These are phyloP conservation scores for Scelioninae gen. 1 DNA, from an alignment of 2,888 invertebrate genomes.

Conservation along the genomic window DNA sequence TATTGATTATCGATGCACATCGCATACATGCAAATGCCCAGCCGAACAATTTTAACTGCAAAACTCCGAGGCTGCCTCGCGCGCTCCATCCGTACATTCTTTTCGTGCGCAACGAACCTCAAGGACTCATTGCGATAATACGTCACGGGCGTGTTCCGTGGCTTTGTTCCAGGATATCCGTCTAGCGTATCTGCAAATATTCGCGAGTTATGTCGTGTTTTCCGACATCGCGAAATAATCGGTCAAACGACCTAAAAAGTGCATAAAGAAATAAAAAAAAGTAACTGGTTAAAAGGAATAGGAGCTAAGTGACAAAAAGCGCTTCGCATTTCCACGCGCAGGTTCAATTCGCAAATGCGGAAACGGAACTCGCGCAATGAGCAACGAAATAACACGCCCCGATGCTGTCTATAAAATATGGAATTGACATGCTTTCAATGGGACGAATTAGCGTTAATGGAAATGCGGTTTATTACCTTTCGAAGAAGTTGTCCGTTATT, in stretches of 20 bases:
- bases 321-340: constrained; percentile 6
- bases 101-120: constrained; percentile 64
- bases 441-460: constrained; percentile 48
- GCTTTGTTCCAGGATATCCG: constrained; percentile 56
- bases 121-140: constrained; percentile 66
- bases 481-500: constrained; percentile 59
- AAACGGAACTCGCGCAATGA: constrained; percentile 33
- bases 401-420: constrained; percentile 32
- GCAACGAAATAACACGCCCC: constrained; percentile 8
- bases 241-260: neutral
- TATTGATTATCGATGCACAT: constrained; percentile 59
- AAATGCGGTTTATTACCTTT: constrained; percentile 54
- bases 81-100: constrained; percentile 40
- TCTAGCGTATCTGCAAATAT: constrained; percentile 50
- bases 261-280: neutral
- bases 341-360: constrained; percentile 24
- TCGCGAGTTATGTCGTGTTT: constrained; percentile 32
- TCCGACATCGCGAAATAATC: constrained; percentile 15
- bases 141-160: constrained; percentile 33
- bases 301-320: neutral
- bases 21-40: constrained; percentile 52
- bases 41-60: constrained; percentile 52
- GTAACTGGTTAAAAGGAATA: neutral
- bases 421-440: constrained; percentile 56
- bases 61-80: constrained; percentile 40